A percentile compares a stretch with the other conserved stretches of the same genome.
Evolutionary conservation across 2,888 invertebrate species (phyloP).

Genomic region (Drosophila limbata): DNA sequence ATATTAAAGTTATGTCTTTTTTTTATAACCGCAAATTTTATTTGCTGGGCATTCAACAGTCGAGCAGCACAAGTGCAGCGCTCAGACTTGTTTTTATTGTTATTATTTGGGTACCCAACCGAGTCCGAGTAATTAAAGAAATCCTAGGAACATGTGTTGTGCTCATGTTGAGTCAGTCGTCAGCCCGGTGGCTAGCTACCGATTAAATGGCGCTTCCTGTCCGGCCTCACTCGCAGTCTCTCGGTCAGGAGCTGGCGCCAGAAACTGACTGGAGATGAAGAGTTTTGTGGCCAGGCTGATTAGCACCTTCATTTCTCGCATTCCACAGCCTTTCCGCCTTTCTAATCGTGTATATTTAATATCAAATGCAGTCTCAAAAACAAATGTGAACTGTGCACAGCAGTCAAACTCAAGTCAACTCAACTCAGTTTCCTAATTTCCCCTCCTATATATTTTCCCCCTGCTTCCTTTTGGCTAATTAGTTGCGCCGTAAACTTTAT

Average conservation of each 20-base stretch:
- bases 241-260: background rate
- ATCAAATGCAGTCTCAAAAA: background rate
- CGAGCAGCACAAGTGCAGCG: background rate
- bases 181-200: background rate
- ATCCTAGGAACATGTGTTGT: slow-evolving; percentile 61
- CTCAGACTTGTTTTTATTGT: slow-evolving; percentile 24
- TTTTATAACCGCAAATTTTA: too few relatives aligned
- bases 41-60: background rate
- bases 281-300: slow-evolving; percentile 5
- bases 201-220: slow-evolving; percentile 16
- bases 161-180: slow-evolving; percentile 60
- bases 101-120: slow-evolving; percentile 1
- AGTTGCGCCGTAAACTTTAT: slow-evolving; percentile 75
- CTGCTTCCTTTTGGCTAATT: slow-evolving; percentile 53
- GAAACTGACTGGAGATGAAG: slow-evolving; percentile 8
- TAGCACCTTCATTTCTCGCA: slow-evolving; percentile 12
- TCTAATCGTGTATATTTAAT: slow-evolving; percentile 2
- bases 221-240: background rate
- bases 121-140: slow-evolving; percentile 36
- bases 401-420: background rate
- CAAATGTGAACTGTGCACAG: background rate
- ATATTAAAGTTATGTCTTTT: too few relatives aligned
- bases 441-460: background rate
- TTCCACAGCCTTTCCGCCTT: slow-evolving; percentile 2
- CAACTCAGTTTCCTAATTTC: background rate